Base-by-base conservation (phyloP, 2,113 vertebrate genomes). In the Cnemophilus loriae region DNA sequence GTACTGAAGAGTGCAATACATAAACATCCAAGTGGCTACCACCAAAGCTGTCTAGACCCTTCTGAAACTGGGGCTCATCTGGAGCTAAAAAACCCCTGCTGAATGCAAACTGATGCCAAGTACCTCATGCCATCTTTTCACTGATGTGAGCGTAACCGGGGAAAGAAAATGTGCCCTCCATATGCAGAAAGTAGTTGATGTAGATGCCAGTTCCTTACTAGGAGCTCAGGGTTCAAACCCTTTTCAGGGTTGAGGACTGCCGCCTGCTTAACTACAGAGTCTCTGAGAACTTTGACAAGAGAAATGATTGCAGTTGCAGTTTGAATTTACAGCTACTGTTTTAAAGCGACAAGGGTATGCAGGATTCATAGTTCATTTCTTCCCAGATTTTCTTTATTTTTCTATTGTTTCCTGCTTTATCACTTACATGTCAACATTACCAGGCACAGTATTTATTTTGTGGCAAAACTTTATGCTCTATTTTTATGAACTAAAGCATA, bases 401-500 rank as follows among this genome's bases (percentile, higher is more conserved):
- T 82, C 47, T 28, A 2, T 35, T 57, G 10, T 90, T 93, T 77
- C 60, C 30, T 86, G 19, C n/a, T 75, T 78, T 68, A 30, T 65
- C 33, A n/a, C 35, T 79, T 73, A 14, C 0, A 52, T 3, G 2
- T 30, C 46, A 73, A 41, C 23, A n/a, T 16, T 33, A 67, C n/a
- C 18, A 67, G 35, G 42, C 27, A 42, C 24, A 57, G 10, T 23
- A 26, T 67, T 84, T 76, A 65, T 37, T 80, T 83, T 44, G 67
- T 67, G 75, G n/a, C 23, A 32, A 84, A 85, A 80, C 44, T 89
- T 92, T 78, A 63, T 86, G 21, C 33, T 89, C 28, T 69, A 1
- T 76, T 94, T 93, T 94, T 89, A 85, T 85, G 78, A 95, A 77
- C 42, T 87, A 52, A 46, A 84, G 21, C 30, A 44, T 60, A 19